These are phyloP conservation scores for Rhamnusium bicolor DNA, from an alignment of 2,888 invertebrate species.

Conservation along the genomic window DNA sequence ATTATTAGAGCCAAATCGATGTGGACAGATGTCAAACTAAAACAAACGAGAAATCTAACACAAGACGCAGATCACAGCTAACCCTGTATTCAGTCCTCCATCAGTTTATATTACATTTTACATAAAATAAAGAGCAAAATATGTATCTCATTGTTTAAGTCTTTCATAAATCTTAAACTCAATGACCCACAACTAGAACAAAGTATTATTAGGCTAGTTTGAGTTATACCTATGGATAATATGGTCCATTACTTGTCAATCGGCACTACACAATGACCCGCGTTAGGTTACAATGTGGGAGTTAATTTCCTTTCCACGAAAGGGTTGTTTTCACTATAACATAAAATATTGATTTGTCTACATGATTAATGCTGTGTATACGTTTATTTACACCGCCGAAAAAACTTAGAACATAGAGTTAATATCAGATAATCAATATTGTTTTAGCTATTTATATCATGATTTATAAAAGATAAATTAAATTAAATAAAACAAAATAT, in stretches of 20 bases:
- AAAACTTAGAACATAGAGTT: background rate
- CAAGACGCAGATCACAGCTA: too few relatives aligned
- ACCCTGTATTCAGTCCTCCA: too few relatives aligned
- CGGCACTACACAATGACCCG: slow-evolving; percentile 59
- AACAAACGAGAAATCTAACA: too few relatives aligned
- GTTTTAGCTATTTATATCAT: too few relatives aligned
- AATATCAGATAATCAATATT: too few relatives aligned
- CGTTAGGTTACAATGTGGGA: slow-evolving; percentile 37
- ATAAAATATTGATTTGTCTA: slow-evolving; percentile 32
- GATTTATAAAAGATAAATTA: too few relatives aligned
- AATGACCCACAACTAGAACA: slow-evolving; percentile 16
- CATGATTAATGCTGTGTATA: slow-evolving; percentile 22
- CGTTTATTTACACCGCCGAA: slow-evolving; percentile 11
- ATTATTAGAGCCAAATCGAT: too few relatives aligned
- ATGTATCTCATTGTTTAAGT: background rate
- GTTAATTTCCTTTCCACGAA: slow-evolving; percentile 37
- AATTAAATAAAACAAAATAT: too few relatives aligned
- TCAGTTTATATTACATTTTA: too few relatives aligned
- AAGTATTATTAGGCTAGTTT: slow-evolving; percentile 14
- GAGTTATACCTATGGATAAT: slow-evolving; percentile 1
- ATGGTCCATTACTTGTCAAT: slow-evolving; percentile 52
- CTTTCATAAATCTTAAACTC: background rate
- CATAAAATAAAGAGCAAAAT: too few relatives aligned
- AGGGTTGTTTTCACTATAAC: slow-evolving; percentile 30
- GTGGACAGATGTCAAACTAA: too few relatives aligned